Conservation (phyloP, 2,797 vertebrate species). For the Dryobates pubescens region DNA sequence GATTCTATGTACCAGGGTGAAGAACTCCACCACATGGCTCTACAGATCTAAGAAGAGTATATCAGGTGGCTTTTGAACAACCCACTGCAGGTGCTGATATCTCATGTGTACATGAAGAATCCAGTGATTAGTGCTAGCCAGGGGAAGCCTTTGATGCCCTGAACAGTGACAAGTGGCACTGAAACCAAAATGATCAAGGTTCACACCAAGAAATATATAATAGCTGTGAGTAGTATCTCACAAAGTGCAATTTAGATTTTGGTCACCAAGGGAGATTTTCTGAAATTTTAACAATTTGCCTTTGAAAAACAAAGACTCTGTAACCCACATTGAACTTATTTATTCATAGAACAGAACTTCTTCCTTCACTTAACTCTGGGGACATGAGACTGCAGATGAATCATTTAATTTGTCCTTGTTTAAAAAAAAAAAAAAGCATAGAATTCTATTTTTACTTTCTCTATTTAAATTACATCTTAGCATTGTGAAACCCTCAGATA, state of each 20-base stretch:
- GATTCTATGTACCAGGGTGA: no score
- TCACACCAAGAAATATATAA: not conserved
- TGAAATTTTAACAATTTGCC: not conserved
- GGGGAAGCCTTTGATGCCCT: not conserved
- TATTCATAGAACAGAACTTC: constrained; percentile 62
- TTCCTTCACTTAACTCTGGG: constrained; percentile 49
- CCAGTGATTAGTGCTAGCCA: not conserved
- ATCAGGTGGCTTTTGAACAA: not conserved
- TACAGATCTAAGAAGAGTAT: not conserved
- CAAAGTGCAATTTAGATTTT: not conserved
- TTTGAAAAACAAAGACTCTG: constrained; percentile 5
- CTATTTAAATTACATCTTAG: constrained; percentile 61
- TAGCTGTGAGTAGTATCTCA: not conserved
- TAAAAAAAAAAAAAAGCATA: not conserved
- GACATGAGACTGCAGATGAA: constrained; percentile 54
- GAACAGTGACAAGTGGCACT: not conserved
- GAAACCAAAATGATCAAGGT: not conserved
- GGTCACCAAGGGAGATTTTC: not conserved
- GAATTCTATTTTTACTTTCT: constrained; percentile 69
- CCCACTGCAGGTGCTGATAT: not conserved
- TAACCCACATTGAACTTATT: constrained; percentile 55
- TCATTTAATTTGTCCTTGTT: constrained; percentile 66
- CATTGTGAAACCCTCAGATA: constrained; percentile 52
- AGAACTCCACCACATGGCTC: not conserved
- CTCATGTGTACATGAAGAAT: not conserved